Base-by-base conservation (phyloP, 2,797 vertebrate species). In the Holocentrus rufus region DNA sequence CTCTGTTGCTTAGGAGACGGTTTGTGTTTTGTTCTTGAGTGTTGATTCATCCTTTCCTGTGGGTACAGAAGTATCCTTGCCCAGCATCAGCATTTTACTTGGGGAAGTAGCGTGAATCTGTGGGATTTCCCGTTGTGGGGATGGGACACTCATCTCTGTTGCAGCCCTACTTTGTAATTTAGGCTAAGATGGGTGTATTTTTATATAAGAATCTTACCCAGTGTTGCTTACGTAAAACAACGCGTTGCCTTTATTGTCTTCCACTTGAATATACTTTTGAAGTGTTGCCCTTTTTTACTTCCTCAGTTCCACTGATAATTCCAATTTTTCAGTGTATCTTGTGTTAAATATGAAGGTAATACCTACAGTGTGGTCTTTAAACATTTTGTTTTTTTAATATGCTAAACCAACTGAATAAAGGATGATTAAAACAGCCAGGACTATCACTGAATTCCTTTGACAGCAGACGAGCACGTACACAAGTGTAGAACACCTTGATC, bases 231-330 rank as follows among this genome's bases (percentile, higher is more conserved):
- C n/a, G n/a, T n/a, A 44, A 57, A 65, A 75, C 53, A 61, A 58
- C 13, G 44, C 20, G 20, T 31, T 17, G 79, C 68, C 69, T 68
- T 72, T 63, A 55, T 58, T 63, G 46, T 34, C 58, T 73, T 49
- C 77, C 10, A 23, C 57, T 69, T 66, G 61, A 74, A 74, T 74
- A 61, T 54, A 0, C n/a, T 47, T 61, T 65, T 70, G 42, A 69
- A 68, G 34, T 42, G 27, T 18, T 50, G 22, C 65, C 14, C 1
- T 52, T 60, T 10, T 56, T 34, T 25, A 70, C 65, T 49, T 66
- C 30, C 31, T 34, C 44, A 8, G 65, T 50, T 83, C 9, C 67
- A 46, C 73, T 74, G n/a, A 25, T 46, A 55, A 77, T 54, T 61
- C 84, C 50, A 73, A 10, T 3, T 53, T 53, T 53, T 23, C 15